Percentiles rank a stretch among this genome's conserved stretches.
These are phyloP conservation scores for Excalfactoria chinensis DNA, from an alignment of 2,113 vertebrate species.

Conservation along the genomic window DNA sequence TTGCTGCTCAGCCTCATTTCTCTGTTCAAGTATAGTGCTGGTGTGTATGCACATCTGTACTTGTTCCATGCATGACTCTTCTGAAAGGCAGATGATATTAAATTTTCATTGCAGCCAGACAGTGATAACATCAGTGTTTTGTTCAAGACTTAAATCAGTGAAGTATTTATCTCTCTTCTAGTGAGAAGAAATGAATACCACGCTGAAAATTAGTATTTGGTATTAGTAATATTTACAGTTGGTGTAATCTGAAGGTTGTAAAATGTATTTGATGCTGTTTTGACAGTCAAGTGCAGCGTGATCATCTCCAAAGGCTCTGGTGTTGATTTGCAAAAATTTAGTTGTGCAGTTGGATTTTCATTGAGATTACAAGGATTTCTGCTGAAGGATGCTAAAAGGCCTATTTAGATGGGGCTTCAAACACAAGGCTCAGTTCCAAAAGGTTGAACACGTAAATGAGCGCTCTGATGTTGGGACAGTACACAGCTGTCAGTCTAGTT, in stretches of 20 bases:
- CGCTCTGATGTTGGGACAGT: not conserved
- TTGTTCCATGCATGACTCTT: not conserved
- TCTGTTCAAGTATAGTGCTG: not conserved
- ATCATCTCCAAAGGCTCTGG: not conserved
- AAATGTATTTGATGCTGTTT: not conserved
- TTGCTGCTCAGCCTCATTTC: not conserved
- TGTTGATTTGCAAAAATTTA: not conserved
- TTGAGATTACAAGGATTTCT: not conserved
- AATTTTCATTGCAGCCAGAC: not conserved
- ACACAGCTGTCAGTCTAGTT: fast-evolving
- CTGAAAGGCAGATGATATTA: not conserved
- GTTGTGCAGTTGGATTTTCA: not conserved
- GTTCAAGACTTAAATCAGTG: not conserved
- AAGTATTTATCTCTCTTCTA: not conserved
- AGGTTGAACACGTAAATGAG: not conserved
- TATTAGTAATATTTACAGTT: not conserved
- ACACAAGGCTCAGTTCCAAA: not conserved
- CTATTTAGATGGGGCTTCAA: not conserved
- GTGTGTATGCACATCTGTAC: not conserved
- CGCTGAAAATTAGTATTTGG: not conserved
- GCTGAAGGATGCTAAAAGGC: not conserved
- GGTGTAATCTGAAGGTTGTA: not conserved
- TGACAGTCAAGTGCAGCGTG: not conserved
- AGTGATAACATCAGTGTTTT: not conserved
- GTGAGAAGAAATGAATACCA: not conserved